phyloP scores from a whole-genome alignment of 1,140 invertebrate genomes.

The Lucilia cuprina region DNA sequence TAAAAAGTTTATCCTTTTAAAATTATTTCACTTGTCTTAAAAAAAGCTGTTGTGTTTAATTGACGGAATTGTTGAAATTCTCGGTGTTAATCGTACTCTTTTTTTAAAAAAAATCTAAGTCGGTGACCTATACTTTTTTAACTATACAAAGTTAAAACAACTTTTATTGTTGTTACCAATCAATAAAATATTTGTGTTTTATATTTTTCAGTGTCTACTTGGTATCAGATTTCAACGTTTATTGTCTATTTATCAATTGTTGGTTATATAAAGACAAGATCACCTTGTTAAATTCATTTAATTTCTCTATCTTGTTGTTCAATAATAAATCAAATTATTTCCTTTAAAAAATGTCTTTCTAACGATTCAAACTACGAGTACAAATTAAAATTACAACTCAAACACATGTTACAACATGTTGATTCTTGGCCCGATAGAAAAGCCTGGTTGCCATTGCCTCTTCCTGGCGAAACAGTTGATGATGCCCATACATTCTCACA shows the following conservation, averaged over 20 bases:
- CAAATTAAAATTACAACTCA: constrained; percentile 28
- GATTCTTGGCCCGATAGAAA: not conserved
- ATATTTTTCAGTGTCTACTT: too few relatives aligned
- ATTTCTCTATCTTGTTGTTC: constrained; percentile 1
- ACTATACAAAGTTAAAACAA: too few relatives aligned
- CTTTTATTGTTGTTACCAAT: too few relatives aligned
- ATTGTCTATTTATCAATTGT: not conserved
- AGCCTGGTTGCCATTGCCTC: not conserved
- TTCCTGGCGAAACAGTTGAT: not conserved
- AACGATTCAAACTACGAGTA: not conserved
- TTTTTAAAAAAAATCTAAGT: too few relatives aligned
- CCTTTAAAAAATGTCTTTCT: constrained; percentile 13
- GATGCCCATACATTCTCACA: not conserved
- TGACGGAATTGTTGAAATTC: too few relatives aligned
- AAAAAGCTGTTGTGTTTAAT: too few relatives aligned
- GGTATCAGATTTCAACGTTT: not conserved
- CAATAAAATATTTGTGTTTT: too few relatives aligned
- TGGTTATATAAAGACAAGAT: not conserved
- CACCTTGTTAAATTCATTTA: constrained; percentile 7
- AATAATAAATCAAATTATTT: constrained; percentile 25
- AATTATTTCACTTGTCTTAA: too few relatives aligned
- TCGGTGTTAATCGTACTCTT: too few relatives aligned
- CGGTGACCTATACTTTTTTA: too few relatives aligned
- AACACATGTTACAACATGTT: not conserved
- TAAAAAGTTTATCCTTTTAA: too few relatives aligned